phyloP scores from a whole-genome alignment of 2,797 vertebrate genomes.

The Megalops cyprinoides region DNA sequence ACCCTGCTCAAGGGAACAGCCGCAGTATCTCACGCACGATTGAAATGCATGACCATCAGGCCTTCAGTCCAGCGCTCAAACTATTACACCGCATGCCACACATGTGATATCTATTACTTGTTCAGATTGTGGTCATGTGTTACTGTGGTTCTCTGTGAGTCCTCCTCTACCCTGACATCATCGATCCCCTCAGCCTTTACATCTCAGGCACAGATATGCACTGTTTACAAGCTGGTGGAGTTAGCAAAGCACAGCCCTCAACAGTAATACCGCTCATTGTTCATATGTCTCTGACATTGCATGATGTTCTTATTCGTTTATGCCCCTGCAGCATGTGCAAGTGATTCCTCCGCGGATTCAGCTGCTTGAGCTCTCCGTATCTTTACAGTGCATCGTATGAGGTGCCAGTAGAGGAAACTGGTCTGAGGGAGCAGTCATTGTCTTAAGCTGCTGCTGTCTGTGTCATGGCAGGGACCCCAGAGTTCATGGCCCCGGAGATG shows the following conservation, averaged over 20 bases:
- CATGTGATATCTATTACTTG: background rate
- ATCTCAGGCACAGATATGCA: background rate
- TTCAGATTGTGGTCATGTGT: background rate
- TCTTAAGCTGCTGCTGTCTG: background rate
- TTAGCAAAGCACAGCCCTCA: background rate
- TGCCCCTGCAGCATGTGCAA: background rate
- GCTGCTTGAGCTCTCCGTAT: background rate
- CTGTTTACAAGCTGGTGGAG: background rate
- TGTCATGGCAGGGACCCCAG: constrained; percentile 84
- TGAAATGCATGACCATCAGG: background rate
- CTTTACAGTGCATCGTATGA: background rate
- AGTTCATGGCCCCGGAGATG: constrained; percentile 99
- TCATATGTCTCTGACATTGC: background rate
- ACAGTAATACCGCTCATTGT: background rate
- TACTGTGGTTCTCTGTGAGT: background rate
- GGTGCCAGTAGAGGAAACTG: background rate
- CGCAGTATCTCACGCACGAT: background rate
- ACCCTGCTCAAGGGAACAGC: background rate
- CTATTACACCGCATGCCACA: background rate
- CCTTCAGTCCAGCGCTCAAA: background rate
- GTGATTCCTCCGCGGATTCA: constrained; percentile 8
- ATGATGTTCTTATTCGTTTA: background rate
- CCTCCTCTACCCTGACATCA: background rate
- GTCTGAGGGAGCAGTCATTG: background rate
- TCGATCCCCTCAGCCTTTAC: background rate